These are phyloP conservation scores for Tipula vernalis DNA, from an alignment of 2,888 invertebrate species.

Conservation along the genomic window DNA sequence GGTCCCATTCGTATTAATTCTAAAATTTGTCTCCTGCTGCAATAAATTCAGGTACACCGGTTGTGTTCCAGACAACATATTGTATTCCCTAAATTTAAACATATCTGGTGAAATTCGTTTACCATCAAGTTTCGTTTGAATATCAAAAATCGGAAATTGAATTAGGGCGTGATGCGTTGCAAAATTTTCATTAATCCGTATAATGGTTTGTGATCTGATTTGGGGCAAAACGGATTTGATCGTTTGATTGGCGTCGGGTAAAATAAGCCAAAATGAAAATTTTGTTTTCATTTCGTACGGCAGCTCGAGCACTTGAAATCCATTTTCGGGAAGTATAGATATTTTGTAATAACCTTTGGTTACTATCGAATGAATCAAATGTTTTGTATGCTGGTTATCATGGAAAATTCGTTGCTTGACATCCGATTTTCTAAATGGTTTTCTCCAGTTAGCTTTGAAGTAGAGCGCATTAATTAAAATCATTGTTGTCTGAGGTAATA, in stretches of 20 bases:
- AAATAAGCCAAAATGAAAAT: background rate
- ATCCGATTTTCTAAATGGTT: background rate
- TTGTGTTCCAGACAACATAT: background rate
- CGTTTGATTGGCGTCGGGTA: background rate
- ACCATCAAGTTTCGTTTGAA: background rate
- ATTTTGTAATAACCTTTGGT: background rate
- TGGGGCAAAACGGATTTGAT: background rate
- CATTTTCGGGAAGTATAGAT: background rate
- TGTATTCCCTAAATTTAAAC: background rate
- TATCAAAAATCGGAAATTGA: background rate
- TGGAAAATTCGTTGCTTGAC: background rate
- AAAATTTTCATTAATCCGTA: background rate
- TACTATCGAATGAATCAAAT: background rate
- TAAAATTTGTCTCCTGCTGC: background rate
- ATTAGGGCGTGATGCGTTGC: background rate
- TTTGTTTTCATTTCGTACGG: background rate
- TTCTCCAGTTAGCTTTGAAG: background rate
- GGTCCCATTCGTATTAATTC: background rate
- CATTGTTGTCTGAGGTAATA: background rate
- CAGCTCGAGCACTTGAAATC: background rate
- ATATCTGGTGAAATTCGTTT: background rate
- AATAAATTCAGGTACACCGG: background rate
- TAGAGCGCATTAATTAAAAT: background rate
- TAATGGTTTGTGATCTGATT: background rate
- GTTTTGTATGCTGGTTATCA: background rate